Percentiles rank a stretch among this genome's conserved stretches.
Conservation (phyloP, 2,888 invertebrate species). For the Isotomurus palustris region DNA sequence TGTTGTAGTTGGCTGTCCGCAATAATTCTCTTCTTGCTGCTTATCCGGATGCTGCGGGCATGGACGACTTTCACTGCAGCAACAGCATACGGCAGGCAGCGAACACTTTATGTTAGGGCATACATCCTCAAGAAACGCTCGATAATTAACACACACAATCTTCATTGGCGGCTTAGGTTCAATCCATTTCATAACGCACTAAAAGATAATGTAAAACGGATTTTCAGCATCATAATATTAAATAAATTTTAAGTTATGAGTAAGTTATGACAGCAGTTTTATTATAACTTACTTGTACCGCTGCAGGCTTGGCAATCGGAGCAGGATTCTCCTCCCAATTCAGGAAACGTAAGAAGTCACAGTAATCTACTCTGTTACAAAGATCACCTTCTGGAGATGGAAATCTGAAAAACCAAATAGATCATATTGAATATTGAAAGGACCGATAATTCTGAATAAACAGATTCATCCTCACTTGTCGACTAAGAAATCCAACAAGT, state of each 20-base stretch:
- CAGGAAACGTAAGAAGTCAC: conserved; percentile 66
- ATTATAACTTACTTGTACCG: conserved; percentile 52
- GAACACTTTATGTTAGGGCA: conserved; percentile 42
- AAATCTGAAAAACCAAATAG: conserved; percentile 24
- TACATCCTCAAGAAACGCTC: conserved; percentile 42
- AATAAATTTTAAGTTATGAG: background rate
- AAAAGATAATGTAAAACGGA: background rate
- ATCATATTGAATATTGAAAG: background rate
- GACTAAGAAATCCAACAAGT: conserved; percentile 66
- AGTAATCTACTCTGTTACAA: conserved; percentile 55
- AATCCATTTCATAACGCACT: conserved; percentile 40
- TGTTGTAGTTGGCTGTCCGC: conserved; percentile 8
- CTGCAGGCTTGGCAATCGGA: conserved; percentile 54
- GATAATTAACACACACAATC: conserved; percentile 42
- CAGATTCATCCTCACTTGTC: conserved; percentile 56
- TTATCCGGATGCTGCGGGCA: conserved; percentile 38
- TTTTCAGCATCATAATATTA: too few species aligned
- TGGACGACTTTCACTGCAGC: conserved; percentile 29
- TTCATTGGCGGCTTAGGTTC: conserved; percentile 41
- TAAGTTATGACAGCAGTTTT: too few species aligned
- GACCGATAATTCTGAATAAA: background rate
- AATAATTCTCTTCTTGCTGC: conserved; percentile 19
- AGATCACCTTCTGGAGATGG: conserved; percentile 32
- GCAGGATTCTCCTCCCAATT: conserved; percentile 61
- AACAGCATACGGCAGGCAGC: conserved; percentile 39